Percentiles rank a stretch among this genome's conserved stretches.
These are phyloP conservation scores for Listronotus bonariensis DNA, from an alignment of 1,140 invertebrate species.

Conservation along the genomic window DNA sequence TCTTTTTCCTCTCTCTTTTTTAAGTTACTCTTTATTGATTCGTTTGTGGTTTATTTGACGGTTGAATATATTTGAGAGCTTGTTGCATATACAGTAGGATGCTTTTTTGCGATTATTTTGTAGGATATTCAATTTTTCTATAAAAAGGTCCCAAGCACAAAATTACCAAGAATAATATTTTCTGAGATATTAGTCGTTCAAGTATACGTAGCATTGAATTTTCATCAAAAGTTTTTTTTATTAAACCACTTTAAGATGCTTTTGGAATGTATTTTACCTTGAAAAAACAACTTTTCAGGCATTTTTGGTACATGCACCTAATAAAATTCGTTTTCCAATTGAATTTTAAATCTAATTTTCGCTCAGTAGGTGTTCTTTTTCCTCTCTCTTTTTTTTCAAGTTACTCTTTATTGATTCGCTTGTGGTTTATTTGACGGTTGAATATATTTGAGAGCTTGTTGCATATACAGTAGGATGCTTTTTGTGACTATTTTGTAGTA, in stretches of 20 bases:
- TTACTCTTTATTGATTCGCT: slow-evolving; percentile 14
- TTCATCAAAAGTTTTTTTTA: too few relatives aligned
- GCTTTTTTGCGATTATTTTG: too few relatives aligned
- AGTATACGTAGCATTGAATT: too few relatives aligned
- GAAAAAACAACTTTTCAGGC: slow-evolving; percentile 38
- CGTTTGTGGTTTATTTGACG: slow-evolving; percentile 9
- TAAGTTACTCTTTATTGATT: slow-evolving; percentile 16
- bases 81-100: too few relatives aligned
- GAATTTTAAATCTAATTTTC: slow-evolving; percentile 50
- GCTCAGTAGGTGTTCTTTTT: slow-evolving; percentile 40
- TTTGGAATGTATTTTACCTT: slow-evolving; percentile 39
- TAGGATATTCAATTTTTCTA: too few relatives aligned
- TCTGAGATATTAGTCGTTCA: too few relatives aligned
- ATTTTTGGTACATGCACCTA: slow-evolving; percentile 42
- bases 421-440: slow-evolving; percentile 13
- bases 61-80: too few relatives aligned
- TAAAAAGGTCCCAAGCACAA: too few relatives aligned
- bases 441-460: too few relatives aligned
- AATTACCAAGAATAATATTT: too few relatives aligned
- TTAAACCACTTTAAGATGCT: slow-evolving; percentile 40
- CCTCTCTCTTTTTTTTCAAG: slow-evolving; percentile 6
- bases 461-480: too few relatives aligned
- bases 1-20: slow-evolving; percentile 14
- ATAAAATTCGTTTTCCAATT: slow-evolving; percentile 47
- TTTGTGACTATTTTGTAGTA: too few relatives aligned